Evolutionary conservation across 2,888 invertebrate species (phyloP).

Genomic region (Morpho achilles): DNA sequence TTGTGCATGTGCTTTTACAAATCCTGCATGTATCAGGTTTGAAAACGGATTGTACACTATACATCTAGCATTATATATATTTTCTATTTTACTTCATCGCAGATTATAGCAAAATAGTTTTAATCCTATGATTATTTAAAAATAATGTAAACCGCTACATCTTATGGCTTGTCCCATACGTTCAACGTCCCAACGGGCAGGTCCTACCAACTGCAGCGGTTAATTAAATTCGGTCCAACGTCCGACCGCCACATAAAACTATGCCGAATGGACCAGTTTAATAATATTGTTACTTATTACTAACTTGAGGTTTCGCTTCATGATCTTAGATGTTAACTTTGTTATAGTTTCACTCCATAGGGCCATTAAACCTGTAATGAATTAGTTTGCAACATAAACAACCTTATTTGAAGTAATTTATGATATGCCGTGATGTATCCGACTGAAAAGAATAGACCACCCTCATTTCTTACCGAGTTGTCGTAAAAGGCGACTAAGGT

Average conservation of each 20-base stretch:
- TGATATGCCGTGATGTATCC: too few species aligned
- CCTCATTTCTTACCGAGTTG: too few species aligned
- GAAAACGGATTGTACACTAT: too few species aligned
- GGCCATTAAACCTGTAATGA: conserved; percentile 13
- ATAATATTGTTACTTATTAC: conserved; percentile 46
- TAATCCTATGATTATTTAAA: too few species aligned
- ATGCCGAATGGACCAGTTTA: conserved; percentile 49
- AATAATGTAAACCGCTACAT: conserved; percentile 1
- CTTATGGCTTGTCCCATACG: conserved; percentile 24
- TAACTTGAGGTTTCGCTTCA: conserved; percentile 26
- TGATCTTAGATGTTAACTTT: conserved; percentile 19
- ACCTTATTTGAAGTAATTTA: too few species aligned
- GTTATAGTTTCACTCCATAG: conserved; percentile 14
- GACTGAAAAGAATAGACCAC: too few species aligned
- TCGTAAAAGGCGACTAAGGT: too few species aligned
- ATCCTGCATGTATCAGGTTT: too few species aligned
- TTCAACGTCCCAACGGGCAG: conserved; percentile 50
- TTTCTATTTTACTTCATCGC: too few species aligned
- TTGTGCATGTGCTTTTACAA: too few species aligned
- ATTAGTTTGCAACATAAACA: neutral
- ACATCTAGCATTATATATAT: too few species aligned
- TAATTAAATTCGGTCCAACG: conserved; percentile 67
- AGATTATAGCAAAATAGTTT: too few species aligned
- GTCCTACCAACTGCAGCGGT: conserved; percentile 54
- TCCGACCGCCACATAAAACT: conserved; percentile 52